A percentile compares a stretch with the other conserved stretches of the same genome.
Conservation (phyloP, 2,888 invertebrate genomes). For the Drosophila subsilvestris region DNA sequence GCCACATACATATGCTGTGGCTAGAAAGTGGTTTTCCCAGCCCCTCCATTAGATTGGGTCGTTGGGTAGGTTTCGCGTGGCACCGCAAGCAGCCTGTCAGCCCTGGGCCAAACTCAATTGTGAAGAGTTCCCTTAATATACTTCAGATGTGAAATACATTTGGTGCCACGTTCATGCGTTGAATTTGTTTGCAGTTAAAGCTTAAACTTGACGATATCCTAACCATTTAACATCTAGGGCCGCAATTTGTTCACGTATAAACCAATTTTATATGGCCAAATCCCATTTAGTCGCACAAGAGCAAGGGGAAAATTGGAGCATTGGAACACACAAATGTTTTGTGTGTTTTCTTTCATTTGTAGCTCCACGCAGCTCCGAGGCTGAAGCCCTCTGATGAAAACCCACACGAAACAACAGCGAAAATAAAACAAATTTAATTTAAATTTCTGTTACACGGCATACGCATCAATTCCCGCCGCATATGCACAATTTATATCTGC, state of each 20-base stretch:
- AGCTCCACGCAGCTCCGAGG: constrained; percentile 8
- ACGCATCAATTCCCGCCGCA: constrained; percentile 54
- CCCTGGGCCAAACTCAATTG: constrained; percentile 69
- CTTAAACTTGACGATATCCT: not conserved
- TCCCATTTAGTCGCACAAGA: constrained; percentile 3
- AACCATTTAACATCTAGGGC: not conserved
- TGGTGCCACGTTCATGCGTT: constrained; percentile 19
- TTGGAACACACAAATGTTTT: constrained; percentile 9
- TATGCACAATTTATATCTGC: constrained; percentile 47
- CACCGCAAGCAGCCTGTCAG: constrained; percentile 55
- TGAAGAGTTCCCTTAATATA: constrained; percentile 48
- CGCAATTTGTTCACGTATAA: not conserved
- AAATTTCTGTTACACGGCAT: constrained; percentile 62
- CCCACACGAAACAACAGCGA: constrained; percentile 18
- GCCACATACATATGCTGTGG: constrained; percentile 42
- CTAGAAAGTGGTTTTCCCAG: constrained; percentile 31
- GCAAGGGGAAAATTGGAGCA: not conserved
- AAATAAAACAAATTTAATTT: constrained; percentile 68
- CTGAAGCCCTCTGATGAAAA: constrained; percentile 13
- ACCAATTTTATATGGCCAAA: constrained; percentile 15
- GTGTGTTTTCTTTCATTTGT: constrained; percentile 17
- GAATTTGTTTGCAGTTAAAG: not conserved
- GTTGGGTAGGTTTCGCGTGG: constrained; percentile 16
- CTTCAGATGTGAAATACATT: constrained; percentile 33
- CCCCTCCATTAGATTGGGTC: not conserved